These are phyloP conservation scores for Lordiphosa andalusiaca DNA, from an alignment of 2,888 invertebrate genomes.

Conservation along the genomic window DNA sequence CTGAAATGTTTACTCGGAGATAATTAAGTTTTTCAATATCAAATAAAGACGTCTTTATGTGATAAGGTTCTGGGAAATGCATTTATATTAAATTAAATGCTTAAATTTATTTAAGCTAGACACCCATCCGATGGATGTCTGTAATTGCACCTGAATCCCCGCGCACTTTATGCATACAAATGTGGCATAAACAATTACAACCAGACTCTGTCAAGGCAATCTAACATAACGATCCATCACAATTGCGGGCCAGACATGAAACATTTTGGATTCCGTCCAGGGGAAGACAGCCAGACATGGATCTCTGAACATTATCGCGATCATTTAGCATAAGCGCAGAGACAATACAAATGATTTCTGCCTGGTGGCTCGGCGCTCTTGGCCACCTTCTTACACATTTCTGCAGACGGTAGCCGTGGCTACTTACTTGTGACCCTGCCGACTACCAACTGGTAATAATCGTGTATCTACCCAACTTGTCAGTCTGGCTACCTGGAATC, in stretches of 20 bases:
- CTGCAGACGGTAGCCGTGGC: slow-evolving; percentile 10
- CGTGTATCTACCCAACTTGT: slow-evolving; percentile 7
- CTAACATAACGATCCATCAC: slow-evolving; percentile 49
- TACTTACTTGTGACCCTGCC: neutral
- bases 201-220: slow-evolving; percentile 23
- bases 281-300: too few species aligned
- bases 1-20: neutral
- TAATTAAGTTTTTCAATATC: neutral
- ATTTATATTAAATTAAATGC: too few species aligned
- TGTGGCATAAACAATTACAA: slow-evolving; percentile 33
- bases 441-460: neutral
- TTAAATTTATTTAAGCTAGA: too few species aligned
- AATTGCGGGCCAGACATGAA: slow-evolving; percentile 4
- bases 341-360: slow-evolving; percentile 18
- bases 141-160: too few species aligned
- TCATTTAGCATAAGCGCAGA: slow-evolving; percentile 30
- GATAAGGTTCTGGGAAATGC: slow-evolving; percentile 11
- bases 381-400: too few species aligned
- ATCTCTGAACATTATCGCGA: slow-evolving; percentile 10
- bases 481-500: slow-evolving; percentile 20
- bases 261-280: too few species aligned
- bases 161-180: slow-evolving; percentile 21
- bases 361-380: too few species aligned
- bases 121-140: too few species aligned
- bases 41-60: neutral